A percentile compares a stretch with the other conserved stretches of the same genome.
These are phyloP conservation scores for Sturnira hondurensis DNA, from an alignment of 2,113 vertebrate genomes.

Conservation along the genomic window DNA sequence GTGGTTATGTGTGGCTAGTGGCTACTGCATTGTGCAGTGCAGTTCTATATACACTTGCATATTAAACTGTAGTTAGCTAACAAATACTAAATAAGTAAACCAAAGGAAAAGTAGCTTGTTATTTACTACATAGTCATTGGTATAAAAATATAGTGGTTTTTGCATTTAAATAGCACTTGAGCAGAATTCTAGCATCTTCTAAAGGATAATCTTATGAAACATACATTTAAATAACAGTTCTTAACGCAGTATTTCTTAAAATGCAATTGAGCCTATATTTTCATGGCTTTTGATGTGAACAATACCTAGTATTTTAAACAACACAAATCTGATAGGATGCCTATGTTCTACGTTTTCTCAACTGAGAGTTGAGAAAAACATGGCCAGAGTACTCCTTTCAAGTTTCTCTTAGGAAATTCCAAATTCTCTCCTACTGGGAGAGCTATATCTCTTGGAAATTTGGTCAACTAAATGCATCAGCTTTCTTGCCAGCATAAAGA, in stretches of 20 bases:
- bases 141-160: background rate
- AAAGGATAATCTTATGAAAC: background rate
- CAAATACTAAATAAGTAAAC: background rate
- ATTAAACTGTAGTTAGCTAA: background rate
- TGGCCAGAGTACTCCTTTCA: background rate
- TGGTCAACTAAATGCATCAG: slow-evolving; percentile 20
- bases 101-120: background rate
- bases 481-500: slow-evolving; percentile 45
- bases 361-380: background rate
- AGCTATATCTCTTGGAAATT: background rate
- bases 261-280: background rate
- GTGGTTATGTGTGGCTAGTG: background rate
- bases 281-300: background rate
- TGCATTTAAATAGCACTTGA: background rate
- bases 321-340: background rate
- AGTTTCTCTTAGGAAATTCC: background rate
- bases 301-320: background rate
- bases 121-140: background rate
- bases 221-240: background rate
- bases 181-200: background rate
- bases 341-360: background rate
- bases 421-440: background rate
- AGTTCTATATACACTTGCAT: background rate
- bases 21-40: background rate
- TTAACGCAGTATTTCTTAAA: background rate